phyloP scores from a whole-genome alignment of 2,113 vertebrate species.

The Pheucticus melanocephalus region DNA sequence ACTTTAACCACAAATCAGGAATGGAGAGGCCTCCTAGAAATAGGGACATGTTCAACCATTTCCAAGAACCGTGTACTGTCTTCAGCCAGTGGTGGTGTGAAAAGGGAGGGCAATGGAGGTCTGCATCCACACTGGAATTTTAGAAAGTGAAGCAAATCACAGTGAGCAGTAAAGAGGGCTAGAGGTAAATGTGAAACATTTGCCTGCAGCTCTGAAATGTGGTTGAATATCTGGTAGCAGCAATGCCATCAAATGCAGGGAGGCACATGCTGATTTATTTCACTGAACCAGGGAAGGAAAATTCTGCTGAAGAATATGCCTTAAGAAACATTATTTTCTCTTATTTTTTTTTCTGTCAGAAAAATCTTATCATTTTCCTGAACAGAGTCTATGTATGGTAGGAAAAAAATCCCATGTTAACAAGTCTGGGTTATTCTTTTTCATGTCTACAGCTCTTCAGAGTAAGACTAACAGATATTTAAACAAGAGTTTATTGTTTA shows the following conservation, averaged over 20 bases:
- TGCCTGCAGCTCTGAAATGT: accelerated
- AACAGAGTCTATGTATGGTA: accelerated
- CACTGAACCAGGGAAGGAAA: not conserved
- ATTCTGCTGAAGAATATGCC: not conserved
- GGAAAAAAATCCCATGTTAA: not conserved
- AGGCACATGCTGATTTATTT: not conserved
- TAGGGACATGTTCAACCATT: accelerated
- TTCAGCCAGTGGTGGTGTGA: not conserved
- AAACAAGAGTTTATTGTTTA: not conserved
- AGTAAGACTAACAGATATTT: not conserved
- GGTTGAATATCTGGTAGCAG: not conserved
- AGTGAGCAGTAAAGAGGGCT: not conserved
- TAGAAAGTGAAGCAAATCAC: not conserved
- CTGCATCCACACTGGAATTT: not conserved
- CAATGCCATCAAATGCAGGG: not conserved
- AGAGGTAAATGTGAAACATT: not conserved
- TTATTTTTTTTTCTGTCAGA: not conserved
- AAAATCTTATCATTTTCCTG: not conserved
- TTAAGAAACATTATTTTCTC: not conserved
- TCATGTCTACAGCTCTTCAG: not conserved
- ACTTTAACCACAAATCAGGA: not conserved
- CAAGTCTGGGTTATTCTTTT: not conserved
- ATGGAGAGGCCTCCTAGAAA: not conserved
- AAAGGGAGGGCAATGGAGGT: not conserved
- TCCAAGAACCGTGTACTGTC: not conserved